phyloP scores from a whole-genome alignment of 2,888 invertebrate species.

The Ashinkailepas kermadecensis region DNA sequence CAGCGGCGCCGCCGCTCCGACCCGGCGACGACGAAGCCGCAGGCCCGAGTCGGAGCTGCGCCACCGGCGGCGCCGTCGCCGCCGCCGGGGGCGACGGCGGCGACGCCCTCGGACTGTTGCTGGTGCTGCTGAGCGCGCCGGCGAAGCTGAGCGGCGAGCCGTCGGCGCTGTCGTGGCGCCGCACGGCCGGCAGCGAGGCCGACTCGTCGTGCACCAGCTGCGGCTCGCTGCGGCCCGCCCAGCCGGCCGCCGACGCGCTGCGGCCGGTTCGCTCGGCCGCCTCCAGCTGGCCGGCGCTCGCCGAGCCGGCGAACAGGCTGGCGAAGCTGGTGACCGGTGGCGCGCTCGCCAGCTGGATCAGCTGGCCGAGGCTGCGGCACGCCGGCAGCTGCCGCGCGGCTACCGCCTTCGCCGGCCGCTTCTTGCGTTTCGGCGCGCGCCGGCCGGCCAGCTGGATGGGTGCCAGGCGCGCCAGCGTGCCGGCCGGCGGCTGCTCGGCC shows the following conservation, averaged over 20 bases:
- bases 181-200: not conserved
- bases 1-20: too few species aligned
- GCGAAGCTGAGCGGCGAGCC: conserved; percentile 16
- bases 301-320: not conserved
- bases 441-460: not conserved
- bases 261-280: not conserved
- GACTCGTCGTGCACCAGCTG: not conserved
- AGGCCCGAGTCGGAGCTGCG: not conserved
- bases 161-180: not conserved
- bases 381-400: not conserved
- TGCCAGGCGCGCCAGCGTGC: not conserved
- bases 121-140: conserved; percentile 10
- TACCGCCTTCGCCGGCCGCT: not conserved
- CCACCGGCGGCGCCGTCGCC: not conserved
- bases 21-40: too few species aligned
- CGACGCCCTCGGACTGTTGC: not conserved
- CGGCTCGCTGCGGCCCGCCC: not conserved
- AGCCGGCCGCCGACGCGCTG: not conserved
- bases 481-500: not conserved
- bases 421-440: not conserved
- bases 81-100: not conserved
- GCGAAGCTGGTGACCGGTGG: not conserved
- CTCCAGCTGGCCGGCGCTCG: not conserved
- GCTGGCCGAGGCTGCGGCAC: conserved; percentile 1
- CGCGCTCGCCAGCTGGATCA: conserved; percentile 4